Evolutionary conservation across 2,797 vertebrate genomes (phyloP), one percentile per base, ranked within the genome.

Genomic region (Champsocephalus esox): DNA sequence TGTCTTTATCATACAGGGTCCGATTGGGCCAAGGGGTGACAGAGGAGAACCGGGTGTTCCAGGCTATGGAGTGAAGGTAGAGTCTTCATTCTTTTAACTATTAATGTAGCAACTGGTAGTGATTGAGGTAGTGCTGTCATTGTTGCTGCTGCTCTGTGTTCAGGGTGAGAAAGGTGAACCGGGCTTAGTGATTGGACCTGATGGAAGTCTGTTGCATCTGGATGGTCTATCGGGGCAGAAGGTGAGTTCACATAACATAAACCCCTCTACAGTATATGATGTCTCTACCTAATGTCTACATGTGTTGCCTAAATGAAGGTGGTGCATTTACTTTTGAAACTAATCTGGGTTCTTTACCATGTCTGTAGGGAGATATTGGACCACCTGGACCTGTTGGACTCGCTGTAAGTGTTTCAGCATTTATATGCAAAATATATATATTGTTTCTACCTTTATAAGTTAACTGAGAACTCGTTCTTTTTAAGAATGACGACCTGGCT

Each of bases 101-200:
- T 49, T 77, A 10, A 68, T 76, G 32, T 28, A 66, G 12, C 19
- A 21, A n/a, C 28, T 77, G 0, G 0, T 74, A n/a, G 14, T 65
- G 12, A 12, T 17, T 7, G 12, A 38, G 28, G 19, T 55, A n/a
- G n/a, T 3, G 3, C 50, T 17, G 51, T 66, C 13, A 44, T 16
- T 38, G 28, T 69, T 2, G 28, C 24, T 84, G 43, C 41, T 63
- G 50, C 12, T 41, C 9, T 70, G 12, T 78, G 52, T 73, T 73
- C 84, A 99, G 98, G 98, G 98, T 0, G 97, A 98, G 69, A 99
- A 98, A 86, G 98, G 98, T 2, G 98, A 99, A 57, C 94, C 97
- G 0, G 97, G 97, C 0, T 56, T 92, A 9, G 79, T 96, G 41
- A 82, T 96, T 5, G 91, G 96, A 70, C 94, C 96, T 0, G 96